Evolutionary conservation across 2,888 invertebrate genomes (phyloP).

Genomic region (Pteria penguin): DNA sequence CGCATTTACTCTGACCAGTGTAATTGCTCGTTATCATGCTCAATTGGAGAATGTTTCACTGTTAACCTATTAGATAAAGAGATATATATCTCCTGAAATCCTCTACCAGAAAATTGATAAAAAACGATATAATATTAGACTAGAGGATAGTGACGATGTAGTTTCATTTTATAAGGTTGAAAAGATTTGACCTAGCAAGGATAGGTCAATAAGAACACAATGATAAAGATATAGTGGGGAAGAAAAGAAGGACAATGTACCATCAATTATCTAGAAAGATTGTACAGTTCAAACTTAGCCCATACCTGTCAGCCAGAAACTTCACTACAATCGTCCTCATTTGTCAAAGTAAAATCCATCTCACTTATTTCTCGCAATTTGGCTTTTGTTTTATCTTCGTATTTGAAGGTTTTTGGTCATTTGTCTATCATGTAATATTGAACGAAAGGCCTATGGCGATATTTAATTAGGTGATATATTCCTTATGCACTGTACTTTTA

Average conservation of each 20-base stretch:
- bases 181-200: not conserved
- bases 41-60: conserved; percentile 30
- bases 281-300: not conserved
- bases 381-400: not conserved
- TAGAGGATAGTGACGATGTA: not conserved
- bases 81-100: not conserved
- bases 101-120: conserved; percentile 1
- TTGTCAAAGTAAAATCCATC: not conserved
- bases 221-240: not conserved
- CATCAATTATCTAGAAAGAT: not conserved
- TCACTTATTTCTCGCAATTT: not conserved
- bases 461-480: no score
- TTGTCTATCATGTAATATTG: not conserved
- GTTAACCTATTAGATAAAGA: conserved; percentile 16
- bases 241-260: not conserved
- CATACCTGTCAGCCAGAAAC: not conserved
- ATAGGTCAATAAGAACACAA: not conserved
- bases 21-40: conserved; percentile 39
- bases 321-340: not conserved
- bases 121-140: not conserved
- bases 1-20: conserved; percentile 24
- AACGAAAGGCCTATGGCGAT: not conserved
- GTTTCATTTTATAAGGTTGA: not conserved
- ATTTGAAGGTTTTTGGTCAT: not conserved
- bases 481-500: no score